phyloP scores from a whole-genome alignment of 1,140 invertebrate genomes.

The Zaprionus tsacasi region DNA sequence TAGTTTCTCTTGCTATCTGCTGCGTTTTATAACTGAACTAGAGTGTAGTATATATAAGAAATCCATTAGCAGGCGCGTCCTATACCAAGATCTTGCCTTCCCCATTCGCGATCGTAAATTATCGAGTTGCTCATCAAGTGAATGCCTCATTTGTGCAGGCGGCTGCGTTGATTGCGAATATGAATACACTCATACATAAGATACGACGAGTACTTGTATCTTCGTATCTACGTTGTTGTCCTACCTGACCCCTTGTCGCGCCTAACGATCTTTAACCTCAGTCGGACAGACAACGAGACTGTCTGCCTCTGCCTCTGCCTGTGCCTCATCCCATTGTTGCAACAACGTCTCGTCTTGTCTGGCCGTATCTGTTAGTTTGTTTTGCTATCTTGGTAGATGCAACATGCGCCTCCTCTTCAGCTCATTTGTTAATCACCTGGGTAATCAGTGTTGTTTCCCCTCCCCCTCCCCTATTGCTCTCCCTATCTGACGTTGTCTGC shows the following conservation, averaged over 20 bases:
- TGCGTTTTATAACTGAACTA: constrained; percentile 16
- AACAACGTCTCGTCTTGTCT: constrained; percentile 12
- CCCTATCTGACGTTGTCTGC: constrained; percentile 50
- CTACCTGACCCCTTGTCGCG: constrained; percentile 74
- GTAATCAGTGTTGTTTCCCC: constrained; percentile 56
- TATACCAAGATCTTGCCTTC: constrained; percentile 25
- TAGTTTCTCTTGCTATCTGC: neutral
- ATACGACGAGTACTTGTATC: constrained; percentile 28
- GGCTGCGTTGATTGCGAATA: constrained; percentile 52
- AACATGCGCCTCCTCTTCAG: constrained; percentile 23
- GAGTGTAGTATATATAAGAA: neutral
- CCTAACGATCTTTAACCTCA: constrained; percentile 79
- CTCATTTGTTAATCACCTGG: constrained; percentile 65
- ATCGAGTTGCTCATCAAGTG: constrained; percentile 52
- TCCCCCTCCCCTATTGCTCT: constrained; percentile 13
- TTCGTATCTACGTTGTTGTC: constrained; percentile 20
- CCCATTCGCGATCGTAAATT: constrained; percentile 47
- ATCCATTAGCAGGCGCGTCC: constrained; percentile 53
- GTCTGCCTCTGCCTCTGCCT: neutral
- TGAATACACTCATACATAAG: constrained; percentile 38
- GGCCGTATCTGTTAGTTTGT: constrained; percentile 19
- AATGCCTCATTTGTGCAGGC: constrained; percentile 67
- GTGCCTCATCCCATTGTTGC: constrained; percentile 14
- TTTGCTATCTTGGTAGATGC: constrained; percentile 38
- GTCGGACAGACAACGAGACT: constrained; percentile 21